Base-by-base conservation (phyloP, 2,113 vertebrate species). In the Benitochromis conjunctus region DNA sequence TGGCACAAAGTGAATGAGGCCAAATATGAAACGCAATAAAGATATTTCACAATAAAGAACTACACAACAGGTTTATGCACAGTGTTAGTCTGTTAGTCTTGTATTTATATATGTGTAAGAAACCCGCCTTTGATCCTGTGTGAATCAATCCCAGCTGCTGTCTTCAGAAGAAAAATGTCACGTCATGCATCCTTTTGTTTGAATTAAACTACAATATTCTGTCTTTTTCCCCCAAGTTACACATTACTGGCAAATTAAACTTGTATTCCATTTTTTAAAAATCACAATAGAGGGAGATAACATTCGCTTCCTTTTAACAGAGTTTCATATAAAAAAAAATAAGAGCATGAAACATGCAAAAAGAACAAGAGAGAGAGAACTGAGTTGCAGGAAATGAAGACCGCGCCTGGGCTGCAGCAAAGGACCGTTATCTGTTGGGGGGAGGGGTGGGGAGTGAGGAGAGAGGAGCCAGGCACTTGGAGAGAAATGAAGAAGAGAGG, bases 381-480 rank as follows among this genome's bases (percentile, higher is more conserved):
- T 89, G 87, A 91, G 48, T 88, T 18, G 46, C 83, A 91, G 86
- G 89, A 93, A 88, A 91, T 91, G 78, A 91, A 90, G 80, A 43
- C n/a, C 34, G 8, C 56, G 76, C 66, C 66, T 53, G 18, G 34
- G 76, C 56, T 69, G 14, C 34, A n/a, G 60, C 21, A 1, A 84
- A 43, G 66, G 80, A 92, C 91, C 54, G 51, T 92, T 94, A 92
- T 94, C 92, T 89, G 34, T 76, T 56, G 8, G 12, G 12, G 83
- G 36, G 6, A 10, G 51, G 58, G 53, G 14, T 8, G 66, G 13
- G 41, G 55, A 36, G 13, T 29, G 34, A 12, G 46, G n/a, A 19
- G 80, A 56, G 79, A 24, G 34, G 62, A 64, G 79, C 3, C 87
- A 88, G 80, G 31, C 64, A 81, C 83, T 82, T 34, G 79, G 48